These are phyloP conservation scores for Anableps anableps DNA, from an alignment of 2,797 vertebrate species.

Conservation along the genomic window DNA sequence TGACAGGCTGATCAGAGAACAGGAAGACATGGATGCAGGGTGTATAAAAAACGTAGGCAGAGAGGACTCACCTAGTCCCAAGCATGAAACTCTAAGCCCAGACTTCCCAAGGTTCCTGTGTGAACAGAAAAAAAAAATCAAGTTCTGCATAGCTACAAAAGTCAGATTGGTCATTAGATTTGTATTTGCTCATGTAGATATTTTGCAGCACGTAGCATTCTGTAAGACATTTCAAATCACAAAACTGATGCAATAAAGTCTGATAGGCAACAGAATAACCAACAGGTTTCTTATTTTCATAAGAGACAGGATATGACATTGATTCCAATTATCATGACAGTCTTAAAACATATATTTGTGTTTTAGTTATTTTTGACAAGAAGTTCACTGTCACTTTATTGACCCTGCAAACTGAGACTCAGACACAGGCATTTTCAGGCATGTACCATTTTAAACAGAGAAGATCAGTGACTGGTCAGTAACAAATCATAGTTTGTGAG, in stretches of 20 bases:
- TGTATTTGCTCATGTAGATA: neutral
- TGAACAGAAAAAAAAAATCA: constrained; percentile 53
- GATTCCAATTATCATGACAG: neutral
- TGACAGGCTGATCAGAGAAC: neutral
- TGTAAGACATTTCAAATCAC: neutral
- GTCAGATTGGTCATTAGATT: neutral
- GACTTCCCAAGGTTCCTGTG: constrained; percentile 94
- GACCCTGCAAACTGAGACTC: neutral
- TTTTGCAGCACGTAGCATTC: neutral
- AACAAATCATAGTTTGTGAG: neutral
- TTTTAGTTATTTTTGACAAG: neutral
- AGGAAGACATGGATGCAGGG: neutral
- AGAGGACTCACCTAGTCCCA: constrained; percentile 90
- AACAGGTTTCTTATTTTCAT: neutral
- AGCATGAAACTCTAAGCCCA: constrained; percentile 92
- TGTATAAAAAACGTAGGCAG: neutral
- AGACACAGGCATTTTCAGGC: neutral
- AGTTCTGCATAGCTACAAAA: neutral
- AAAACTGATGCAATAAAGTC: neutral
- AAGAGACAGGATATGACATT: neutral
- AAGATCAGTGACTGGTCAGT: neutral
- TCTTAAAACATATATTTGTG: neutral
- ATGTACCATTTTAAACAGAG: neutral
- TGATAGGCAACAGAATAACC: neutral
- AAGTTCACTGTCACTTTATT: neutral